These are phyloP conservation scores for Stegana nigrithorax DNA, from an alignment of 2,888 invertebrate species.

Conservation along the genomic window DNA sequence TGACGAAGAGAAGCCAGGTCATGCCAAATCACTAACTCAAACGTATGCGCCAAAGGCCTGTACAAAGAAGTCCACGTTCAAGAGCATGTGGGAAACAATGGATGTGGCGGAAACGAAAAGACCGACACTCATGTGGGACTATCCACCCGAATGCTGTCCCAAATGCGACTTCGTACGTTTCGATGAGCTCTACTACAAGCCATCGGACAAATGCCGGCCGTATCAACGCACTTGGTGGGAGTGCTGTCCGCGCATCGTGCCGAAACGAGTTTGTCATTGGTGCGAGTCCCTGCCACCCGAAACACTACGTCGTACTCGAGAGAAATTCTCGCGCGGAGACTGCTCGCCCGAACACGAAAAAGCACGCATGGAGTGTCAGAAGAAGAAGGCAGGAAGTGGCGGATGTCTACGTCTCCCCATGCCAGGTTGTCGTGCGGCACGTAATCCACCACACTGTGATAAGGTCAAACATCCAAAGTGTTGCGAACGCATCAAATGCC, in stretches of 20 bases:
- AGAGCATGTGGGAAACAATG: not conserved
- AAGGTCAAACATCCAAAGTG: accelerated
- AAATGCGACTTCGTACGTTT: conserved; percentile 35
- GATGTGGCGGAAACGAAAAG: not conserved
- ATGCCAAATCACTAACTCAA: not conserved
- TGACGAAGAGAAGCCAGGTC: not conserved
- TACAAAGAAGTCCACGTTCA: not conserved
- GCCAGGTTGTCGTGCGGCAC: conserved; percentile 40
- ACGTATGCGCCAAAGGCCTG: not conserved
- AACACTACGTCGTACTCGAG: not conserved
- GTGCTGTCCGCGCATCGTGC: conserved; percentile 37
- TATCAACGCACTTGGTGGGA: conserved; percentile 51
- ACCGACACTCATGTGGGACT: conserved; percentile 18
- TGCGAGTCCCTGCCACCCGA: conserved; percentile 37
- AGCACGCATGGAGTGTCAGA: conserved; percentile 8
- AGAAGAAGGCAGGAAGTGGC: not conserved
- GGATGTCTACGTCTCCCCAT: conserved; percentile 30
- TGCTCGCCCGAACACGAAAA: conserved; percentile 21
- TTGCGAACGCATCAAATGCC: conserved; percentile 38
- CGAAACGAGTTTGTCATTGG: conserved; percentile 30
- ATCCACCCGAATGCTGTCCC: conserved; percentile 35
- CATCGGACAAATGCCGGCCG: conserved; percentile 32
- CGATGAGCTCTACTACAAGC: conserved; percentile 41
- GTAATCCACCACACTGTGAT: conserved; percentile 34
- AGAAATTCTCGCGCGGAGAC: conserved; percentile 17